Base-by-base conservation (phyloP, 2,888 invertebrate species). In the Sycophila texana region DNA sequence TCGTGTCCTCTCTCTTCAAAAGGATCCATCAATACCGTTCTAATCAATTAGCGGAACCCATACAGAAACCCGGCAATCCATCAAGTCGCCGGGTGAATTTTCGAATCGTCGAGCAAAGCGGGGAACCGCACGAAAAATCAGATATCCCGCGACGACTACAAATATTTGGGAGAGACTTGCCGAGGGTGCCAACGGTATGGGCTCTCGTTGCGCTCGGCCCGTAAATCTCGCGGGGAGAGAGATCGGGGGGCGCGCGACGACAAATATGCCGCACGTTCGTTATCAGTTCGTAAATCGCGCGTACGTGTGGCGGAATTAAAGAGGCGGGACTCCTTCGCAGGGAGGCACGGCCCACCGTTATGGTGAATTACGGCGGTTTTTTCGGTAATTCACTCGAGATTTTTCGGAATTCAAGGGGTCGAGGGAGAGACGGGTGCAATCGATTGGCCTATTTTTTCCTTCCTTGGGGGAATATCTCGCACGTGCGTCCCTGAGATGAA, bases 281-380 rank as follows among this genome's bases (percentile, higher is more conserved):
- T 74, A 80, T 80, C 80, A 74, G 71, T 75, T 47, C 63, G 74
- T 77, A 77, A 74, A 80, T 77, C 80, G 70, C 57, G 39, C 30
- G 4, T 49, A 18, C 16, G 26, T 22, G 60, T 22, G 14, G 16
- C 3, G 14, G 5, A 14, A 20, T 18, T 20, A 58, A 12, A 57
- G 10, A n/a, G 2, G 47, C 22, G 53, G 20, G 14, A 18, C 16
- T 47, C 5, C 4, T 47, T 20, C 47, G 47, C 39, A 2, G 30
- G 22, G 58, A 30, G 30, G 65, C 22, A 26, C 1, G 39, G 53
- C n/a, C 4, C 4, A 13, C 53, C 14, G 53, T 63, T 63, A 63
- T 63, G 47, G 63, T 16, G 10, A 39, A 63, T 60, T 55, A 16
- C 20, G 13, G 53, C 1, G 39, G 30, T 30, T 72, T 77, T 78